Percentiles rank a stretch among this genome's conserved stretches.
phyloP scores from a whole-genome alignment of 2,113 vertebrate species.

The Laticauda laticaudata region DNA sequence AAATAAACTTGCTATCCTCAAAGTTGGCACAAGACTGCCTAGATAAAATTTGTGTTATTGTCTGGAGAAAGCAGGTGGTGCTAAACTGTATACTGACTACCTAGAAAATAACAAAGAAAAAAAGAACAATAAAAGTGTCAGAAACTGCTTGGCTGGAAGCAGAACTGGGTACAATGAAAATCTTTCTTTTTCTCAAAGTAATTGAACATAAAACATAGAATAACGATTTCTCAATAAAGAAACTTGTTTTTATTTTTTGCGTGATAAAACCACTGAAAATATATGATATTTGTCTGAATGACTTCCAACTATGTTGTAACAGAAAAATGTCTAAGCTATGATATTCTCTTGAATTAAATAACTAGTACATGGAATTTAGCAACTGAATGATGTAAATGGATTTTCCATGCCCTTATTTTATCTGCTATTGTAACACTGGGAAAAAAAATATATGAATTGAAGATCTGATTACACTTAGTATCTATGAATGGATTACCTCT shows the following conservation, averaged over 20 bases:
- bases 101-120: conserved; percentile 9
- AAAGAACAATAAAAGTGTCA: background rate
- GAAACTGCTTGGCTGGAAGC: background rate
- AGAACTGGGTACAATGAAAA: background rate
- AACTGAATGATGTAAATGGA: too few species aligned
- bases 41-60: background rate
- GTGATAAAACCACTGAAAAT: background rate
- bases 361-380: too few species aligned
- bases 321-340: too few species aligned
- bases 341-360: too few species aligned
- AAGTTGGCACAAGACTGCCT: background rate
- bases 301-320: too few species aligned
- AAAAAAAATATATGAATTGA: too few species aligned
- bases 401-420: too few species aligned
- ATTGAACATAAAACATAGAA: background rate
- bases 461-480: too few species aligned
- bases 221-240: background rate
- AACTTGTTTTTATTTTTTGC: background rate
- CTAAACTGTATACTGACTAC: conserved; percentile 1
- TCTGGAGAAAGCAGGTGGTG: background rate
- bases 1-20: background rate
- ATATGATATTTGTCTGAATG: background rate
- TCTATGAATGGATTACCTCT: too few species aligned
- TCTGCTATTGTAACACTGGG: too few species aligned
- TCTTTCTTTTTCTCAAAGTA: background rate